Evolutionary conservation across 2,888 invertebrate species (phyloP), one percentile per base, ranked within the genome.

Genomic region (Mycalesis mineus): DNA sequence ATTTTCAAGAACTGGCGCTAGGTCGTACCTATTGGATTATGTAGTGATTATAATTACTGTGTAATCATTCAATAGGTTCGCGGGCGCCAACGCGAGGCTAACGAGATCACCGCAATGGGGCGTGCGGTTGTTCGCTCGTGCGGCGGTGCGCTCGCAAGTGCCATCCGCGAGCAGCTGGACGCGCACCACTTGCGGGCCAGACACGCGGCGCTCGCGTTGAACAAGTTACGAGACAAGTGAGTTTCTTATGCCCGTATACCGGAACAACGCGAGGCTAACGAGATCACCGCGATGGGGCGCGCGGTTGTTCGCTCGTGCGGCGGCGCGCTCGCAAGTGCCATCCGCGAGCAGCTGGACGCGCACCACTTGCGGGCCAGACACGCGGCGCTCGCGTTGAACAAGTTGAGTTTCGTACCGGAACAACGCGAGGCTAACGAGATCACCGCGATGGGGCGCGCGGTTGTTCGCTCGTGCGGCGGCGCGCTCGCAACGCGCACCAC

Each of bases 201-300:
- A 92, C 63, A 82, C 82, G 65, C 84, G 93, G 58, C 87, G 88
- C 37, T 48, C 55, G 82, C 88, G 78, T 7, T 82, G 0, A 52
- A 41, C 22, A 42, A 42, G 11, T 42, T 52, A 8, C 22, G 52
- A 0, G 42, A 52, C 42, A 52, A 42, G 52, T 52, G 17, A 42
- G 52, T 52, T n/a, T n/a, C n/a, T n/a, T 22, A 36, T 60, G 2
- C 55, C 61, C 3, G 58, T 55, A 11, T 17, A 9, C n/a, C n/a
- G n/a, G 48, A 56, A 7, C 2, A 52, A 41, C 13, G 33, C 22
- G 52, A 0, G 42, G 42, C 42, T 42, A 42, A 42, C 42, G 17
- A 42, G 22, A 4, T 22, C 5, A 47, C 39, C 0, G 56, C 62
- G 1, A 5, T 49, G n/a, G 62, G 62, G 0, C 60, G 60, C 33